These are phyloP conservation scores for Dolichotis patagonum DNA, from an alignment of 2,113 vertebrate genomes.

Conservation along the genomic window DNA sequence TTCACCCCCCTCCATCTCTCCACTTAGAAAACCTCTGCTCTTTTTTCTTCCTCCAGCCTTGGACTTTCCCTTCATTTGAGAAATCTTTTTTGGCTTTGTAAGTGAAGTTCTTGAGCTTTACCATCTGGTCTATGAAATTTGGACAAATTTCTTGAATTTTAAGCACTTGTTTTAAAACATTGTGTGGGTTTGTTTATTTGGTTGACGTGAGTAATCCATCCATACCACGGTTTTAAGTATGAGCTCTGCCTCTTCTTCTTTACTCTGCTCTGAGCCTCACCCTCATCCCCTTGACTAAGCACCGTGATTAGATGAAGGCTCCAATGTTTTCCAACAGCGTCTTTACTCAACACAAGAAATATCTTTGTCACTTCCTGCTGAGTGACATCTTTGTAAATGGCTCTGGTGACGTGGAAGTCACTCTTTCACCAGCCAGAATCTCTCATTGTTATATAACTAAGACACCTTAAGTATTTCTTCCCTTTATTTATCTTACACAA, in stretches of 20 bases:
- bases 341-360: not conserved
- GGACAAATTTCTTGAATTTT: slow-evolving; percentile 30
- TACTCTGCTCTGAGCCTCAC: not conserved
- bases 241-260: not conserved
- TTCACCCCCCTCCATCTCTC: not conserved
- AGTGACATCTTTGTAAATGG: not conserved
- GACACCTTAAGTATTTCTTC: not conserved
- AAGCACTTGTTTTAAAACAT: slow-evolving; percentile 14
- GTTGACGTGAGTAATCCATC: not conserved
- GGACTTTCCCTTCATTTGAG: not conserved
- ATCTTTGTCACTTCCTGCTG: not conserved
- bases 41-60: not conserved
- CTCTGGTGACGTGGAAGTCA: not conserved
- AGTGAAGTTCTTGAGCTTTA: not conserved
- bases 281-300: not conserved
- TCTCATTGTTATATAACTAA: not conserved
- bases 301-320: not conserved
- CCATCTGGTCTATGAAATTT: not conserved
- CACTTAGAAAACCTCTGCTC: not conserved
- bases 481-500: not conserved
- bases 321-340: not conserved
- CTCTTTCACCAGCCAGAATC: not conserved
- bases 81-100: slow-evolving; percentile 31
- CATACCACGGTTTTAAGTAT: not conserved
- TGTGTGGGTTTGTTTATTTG: not conserved